Base-by-base conservation (phyloP, 2,888 invertebrate genomes). In the Lithophane socia region DNA sequence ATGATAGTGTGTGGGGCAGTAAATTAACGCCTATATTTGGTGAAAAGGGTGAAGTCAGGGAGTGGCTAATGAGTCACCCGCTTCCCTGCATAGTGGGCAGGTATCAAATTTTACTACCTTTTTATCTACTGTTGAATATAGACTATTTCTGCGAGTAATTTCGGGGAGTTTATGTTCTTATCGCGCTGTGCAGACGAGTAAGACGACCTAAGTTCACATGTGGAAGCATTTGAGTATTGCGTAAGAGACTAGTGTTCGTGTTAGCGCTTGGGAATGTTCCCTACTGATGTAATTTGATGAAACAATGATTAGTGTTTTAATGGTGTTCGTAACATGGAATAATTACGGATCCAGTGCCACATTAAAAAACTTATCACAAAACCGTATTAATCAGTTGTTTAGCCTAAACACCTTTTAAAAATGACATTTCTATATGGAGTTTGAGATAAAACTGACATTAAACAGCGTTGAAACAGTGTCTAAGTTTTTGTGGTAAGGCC, bases 31-130 rank as follows among this genome's bases (percentile, higher is more conserved):
- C 9, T 61, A 80, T 72, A 75, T 86, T 82, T 75, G 66, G 5
- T 78, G 42, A 82, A 82, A 74, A 74, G 74, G 68, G 74, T 60
- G 52, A 66, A 60, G 61, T 69, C 64, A 63, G 83, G 83, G 86
- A 63, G 78, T 61, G 83, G 83, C 37, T 86, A 82, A 86, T 84
- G 83, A 82, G 78, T 84, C 74, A 86, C 63, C 78, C 64, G 44
- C 37, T 67, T 18, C 56, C 60, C 37, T 65, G 73, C 37, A 44
- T 64, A 82, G 49, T 58, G 54, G 21, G 21, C 63, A 69, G 61
- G 65, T 82, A 82, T 74, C 65, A 74, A 47, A 63, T 67, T 76
- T 71, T 64, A 71, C 44, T 56, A 60, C 49, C 12, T 72, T 73
- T 73, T 65, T 80, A 80, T 66, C 29, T 21, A 63, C 54, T n/a